Evolutionary conservation across 2,797 vertebrate genomes (phyloP), one percentile per base, ranked within the genome.

Genomic region (Nasua narica): DNA sequence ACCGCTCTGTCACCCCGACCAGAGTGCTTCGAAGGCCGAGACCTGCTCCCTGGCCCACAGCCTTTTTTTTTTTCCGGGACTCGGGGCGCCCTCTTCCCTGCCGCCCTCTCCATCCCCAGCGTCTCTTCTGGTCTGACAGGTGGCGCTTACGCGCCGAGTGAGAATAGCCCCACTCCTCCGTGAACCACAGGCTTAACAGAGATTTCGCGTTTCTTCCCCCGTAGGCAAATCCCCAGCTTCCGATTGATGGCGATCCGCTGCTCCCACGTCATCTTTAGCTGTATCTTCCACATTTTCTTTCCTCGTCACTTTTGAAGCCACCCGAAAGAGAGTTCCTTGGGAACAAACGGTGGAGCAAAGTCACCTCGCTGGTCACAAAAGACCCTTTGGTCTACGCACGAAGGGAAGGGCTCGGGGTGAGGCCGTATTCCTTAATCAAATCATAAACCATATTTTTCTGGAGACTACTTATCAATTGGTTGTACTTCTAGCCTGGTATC

Each of bases 111-210:
- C 2, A 4, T 27, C 72, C 79, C 46, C 14, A 2, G 25, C 23
- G 32, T n/a, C 56, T 70, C 46, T 16, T 56, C 27, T 9, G 3
- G 65, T 69, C 52, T 94, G 94, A 96, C 97, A 93, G 94, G 93
- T 93, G 82, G 77, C 62, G 76, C 60, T n/a, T 32, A 52, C 13
- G 60, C 43, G 62, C n/a, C 46, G 29, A 4, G 54, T 2, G 50
- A 70, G 48, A 46, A 27, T 18, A 46, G 48, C 40, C 70, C 40
- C 3, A 5, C 27, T 8, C 19, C n/a, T 58, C 52, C 1, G 3
- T 13, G 7, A 60, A n/a, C 54, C 82, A 14, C 32, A 48, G 67
- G 35, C 56, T 74, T 7, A 1, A 10, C 3, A 2, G 46, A 48
- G 37, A 27, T 81, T 35, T 3, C 54, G 35, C 6, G 9, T 40